Evolutionary conservation across 2,797 vertebrate species (phyloP).

Genomic region (Silurus lanzhouensis): DNA sequence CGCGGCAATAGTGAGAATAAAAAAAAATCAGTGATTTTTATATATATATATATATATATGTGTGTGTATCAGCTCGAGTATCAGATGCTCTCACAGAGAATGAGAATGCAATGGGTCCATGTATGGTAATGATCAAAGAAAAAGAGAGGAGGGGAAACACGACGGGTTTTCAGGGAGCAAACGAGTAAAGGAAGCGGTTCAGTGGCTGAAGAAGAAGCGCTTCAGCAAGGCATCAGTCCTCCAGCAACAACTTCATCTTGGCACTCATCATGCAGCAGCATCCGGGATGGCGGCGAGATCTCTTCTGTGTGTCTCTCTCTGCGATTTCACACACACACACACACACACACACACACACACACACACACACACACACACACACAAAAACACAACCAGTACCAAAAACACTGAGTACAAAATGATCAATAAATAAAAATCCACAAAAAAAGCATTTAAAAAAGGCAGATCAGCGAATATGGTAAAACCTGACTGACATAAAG

Average conservation of each 20-base stretch:
- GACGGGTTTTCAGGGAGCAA: conserved; percentile 70
- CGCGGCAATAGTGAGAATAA: background rate
- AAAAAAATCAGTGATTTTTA: background rate
- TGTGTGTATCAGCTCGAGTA: background rate
- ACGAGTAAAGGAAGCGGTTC: conserved; percentile 70
- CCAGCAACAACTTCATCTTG: conserved; percentile 64
- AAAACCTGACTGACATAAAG: background rate
- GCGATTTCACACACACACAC: background rate
- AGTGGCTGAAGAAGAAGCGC: conserved; percentile 51
- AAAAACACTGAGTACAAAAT: background rate
- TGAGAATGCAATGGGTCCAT: background rate
- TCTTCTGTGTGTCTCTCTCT: background rate
- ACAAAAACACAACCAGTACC: too few species aligned
- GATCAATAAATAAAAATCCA: background rate
- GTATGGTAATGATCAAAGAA: conserved; percentile 14
- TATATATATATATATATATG: background rate
- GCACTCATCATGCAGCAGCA: conserved; percentile 46
- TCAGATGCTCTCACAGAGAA: conserved; percentile 55
- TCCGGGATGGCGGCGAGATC: conserved; percentile 47
- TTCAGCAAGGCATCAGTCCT: conserved; percentile 64
- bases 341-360: too few species aligned
- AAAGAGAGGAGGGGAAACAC: background rate
- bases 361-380: too few species aligned
- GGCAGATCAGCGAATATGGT: background rate
- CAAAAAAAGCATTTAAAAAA: background rate